A percentile compares a stretch with the other conserved stretches of the same genome.
phyloP scores from a whole-genome alignment of 2,797 vertebrate genomes.

The Gobionotothen gibberifrons region DNA sequence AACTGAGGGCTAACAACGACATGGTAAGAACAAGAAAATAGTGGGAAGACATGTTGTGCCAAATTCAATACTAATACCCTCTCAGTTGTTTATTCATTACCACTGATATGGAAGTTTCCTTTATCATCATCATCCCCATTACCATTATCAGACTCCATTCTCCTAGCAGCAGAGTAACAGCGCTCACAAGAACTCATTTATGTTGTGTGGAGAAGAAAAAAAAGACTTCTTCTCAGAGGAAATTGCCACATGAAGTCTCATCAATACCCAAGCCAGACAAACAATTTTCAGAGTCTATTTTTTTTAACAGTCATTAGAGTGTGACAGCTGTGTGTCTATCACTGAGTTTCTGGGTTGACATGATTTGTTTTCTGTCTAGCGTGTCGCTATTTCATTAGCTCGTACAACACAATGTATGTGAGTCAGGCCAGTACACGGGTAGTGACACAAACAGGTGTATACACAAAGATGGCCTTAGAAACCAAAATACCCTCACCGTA shows the following conservation, averaged over 20 bases:
- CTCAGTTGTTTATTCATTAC: constrained; percentile 25
- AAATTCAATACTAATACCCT: constrained; percentile 22
- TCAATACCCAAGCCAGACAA: constrained; percentile 48
- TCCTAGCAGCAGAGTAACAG: constrained; percentile 5
- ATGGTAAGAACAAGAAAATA: background rate
- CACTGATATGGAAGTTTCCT: constrained; percentile 10
- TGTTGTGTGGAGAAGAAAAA: constrained; percentile 12
- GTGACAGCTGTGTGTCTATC: constrained; percentile 66
- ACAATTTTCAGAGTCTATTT: constrained; percentile 49
- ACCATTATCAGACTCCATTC: constrained; percentile 21
- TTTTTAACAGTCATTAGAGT: constrained; percentile 52
- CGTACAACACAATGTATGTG: constrained; percentile 3
- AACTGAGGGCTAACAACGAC: background rate
- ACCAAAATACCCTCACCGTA: constrained; percentile 20
- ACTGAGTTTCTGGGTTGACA: constrained; percentile 48
- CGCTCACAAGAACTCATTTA: constrained; percentile 16
- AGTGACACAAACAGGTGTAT: constrained; percentile 1
- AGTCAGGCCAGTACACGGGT: background rate
- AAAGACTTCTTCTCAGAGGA: constrained; percentile 34
- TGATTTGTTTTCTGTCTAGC: constrained; percentile 62
- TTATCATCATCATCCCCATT: constrained; percentile 11
- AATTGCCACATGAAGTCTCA: constrained; percentile 47
- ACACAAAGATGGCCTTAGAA: constrained; percentile 7
- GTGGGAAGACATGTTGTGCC: background rate
- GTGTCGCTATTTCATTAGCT: constrained; percentile 54